Evolutionary conservation across 2,113 vertebrate species (phyloP).

Genomic region (Triplophysa siluroides): DNA sequence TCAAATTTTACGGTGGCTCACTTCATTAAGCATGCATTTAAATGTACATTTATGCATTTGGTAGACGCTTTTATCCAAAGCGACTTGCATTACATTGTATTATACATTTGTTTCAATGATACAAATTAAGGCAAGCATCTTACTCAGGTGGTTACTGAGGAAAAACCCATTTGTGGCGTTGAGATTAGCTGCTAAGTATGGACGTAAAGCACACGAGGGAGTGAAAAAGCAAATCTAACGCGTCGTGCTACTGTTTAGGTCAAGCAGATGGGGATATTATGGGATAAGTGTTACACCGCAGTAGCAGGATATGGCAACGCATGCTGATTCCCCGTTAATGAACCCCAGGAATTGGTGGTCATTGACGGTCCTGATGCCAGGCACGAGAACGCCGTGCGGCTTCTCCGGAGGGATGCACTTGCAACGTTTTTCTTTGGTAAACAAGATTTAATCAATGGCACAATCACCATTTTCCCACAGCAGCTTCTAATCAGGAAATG

Average conservation of each 20-base stretch:
- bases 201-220: background rate
- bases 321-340: conserved; percentile 25
- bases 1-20: background rate
- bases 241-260: background rate
- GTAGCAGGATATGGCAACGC: conserved; percentile 2
- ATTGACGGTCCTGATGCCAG: background rate
- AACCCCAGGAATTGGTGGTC: conserved; percentile 2
- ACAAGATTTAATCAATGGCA: conserved; percentile 33
- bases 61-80: too few species aligned
- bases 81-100: too few species aligned
- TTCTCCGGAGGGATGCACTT: background rate
- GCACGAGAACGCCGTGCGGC: background rate
- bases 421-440: background rate
- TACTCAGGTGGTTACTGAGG: background rate
- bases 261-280: background rate
- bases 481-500: conserved; percentile 26
- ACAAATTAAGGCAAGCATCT: background rate
- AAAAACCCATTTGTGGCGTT: conserved; percentile 5
- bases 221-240: background rate
- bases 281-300: background rate
- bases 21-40: background rate
- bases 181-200: conserved; percentile 6
- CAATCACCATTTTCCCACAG: conserved; percentile 35
- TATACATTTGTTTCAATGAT: background rate
- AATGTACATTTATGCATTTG: too few species aligned